A percentile compares a stretch with the other conserved stretches of the same genome.
Conservation (phyloP, 2,888 invertebrate genomes). For the Plusia festucae region DNA sequence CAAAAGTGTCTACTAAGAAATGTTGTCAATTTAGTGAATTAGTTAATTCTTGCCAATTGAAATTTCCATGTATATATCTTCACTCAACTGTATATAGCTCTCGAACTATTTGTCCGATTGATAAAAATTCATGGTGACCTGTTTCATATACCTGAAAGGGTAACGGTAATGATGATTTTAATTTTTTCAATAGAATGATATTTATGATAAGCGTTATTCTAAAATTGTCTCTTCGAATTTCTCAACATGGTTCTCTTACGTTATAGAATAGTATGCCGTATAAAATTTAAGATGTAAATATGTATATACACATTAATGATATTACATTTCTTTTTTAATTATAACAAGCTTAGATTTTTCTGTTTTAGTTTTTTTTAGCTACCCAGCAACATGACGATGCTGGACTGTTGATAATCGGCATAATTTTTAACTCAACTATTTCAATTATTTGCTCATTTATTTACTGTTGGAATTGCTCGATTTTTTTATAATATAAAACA, state of each 20-base stretch:
- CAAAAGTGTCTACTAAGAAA: constrained; percentile 33
- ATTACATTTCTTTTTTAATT: constrained; percentile 75
- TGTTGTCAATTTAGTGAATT: constrained; percentile 41
- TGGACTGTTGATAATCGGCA: constrained; percentile 48
- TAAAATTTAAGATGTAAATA: constrained; percentile 86
- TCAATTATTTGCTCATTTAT: constrained; percentile 59
- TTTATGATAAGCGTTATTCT: constrained; percentile 62
- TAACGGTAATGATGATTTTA: constrained; percentile 58
- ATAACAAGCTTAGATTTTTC: constrained; percentile 75
- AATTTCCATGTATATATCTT: constrained; percentile 61
- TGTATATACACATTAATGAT: constrained; percentile 86
- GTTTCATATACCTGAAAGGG: constrained; percentile 65
- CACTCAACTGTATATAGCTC: constrained; percentile 76
- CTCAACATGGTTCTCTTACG: constrained; percentile 71
- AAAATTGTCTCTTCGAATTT: constrained; percentile 64
- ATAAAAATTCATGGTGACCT: constrained; percentile 70
- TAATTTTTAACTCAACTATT: constrained; percentile 44
- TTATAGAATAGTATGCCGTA: constrained; percentile 75
- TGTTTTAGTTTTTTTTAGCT: constrained; percentile 68
- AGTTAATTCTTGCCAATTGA: constrained; percentile 59
- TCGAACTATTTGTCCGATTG: constrained; percentile 78
- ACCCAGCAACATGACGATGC: constrained; percentile 42
- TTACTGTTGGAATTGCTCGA: constrained; percentile 62
- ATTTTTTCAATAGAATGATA: constrained; percentile 50
- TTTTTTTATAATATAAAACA: constrained; percentile 34